Base-by-base conservation (phyloP, 1,140 invertebrate species). In the Drosophila kohkoa region DNA sequence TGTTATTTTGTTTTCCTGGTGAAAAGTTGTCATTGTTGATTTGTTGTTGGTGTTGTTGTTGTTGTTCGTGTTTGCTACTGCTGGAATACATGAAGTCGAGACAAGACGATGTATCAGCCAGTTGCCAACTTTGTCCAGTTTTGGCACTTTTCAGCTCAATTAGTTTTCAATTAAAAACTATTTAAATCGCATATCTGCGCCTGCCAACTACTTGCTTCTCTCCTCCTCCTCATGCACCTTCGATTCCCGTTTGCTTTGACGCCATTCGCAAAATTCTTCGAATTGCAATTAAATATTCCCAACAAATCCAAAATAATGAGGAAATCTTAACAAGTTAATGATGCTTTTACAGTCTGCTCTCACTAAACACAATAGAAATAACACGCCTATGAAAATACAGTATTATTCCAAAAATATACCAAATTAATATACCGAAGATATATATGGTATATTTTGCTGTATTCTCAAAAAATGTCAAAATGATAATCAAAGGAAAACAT, bases 141-240 rank as follows among this genome's bases (percentile, higher is more conserved):
- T 74, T 77, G 69, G 66, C 38, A 57, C 49, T 58, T 54, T 75
- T 74, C 38, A 49, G 52, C 28, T 67, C 83, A 88, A 88, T 88
- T 83, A 88, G 83, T 72, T 81, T 70, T 77, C 74, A 83, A 83
- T 83, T 83, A 73, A 75, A 88, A 60, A 77, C 60, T 75, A 88
- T 88, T 88, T 82, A 72, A 80, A 88, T 80, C 45, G 25, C 62
- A 20, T 38, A 10, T 38, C 41, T 30, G 38, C 52, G 4, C 30
- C 41, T 30, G 43, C 52, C 54, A 76, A 66, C 55, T 8, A 52
- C 16, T 55, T 20, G 30, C n/a, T 3, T 25, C 20, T 25, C 20
- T 25, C 20, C 20, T 25, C 20, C 20, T 25, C 20, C 20, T 25
- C 20, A 25, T 25, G 20, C 20, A 25, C 20, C n/a, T 5, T 11